Conservation (phyloP, 2,888 invertebrate genomes). For the Apocheima hispidaria region DNA sequence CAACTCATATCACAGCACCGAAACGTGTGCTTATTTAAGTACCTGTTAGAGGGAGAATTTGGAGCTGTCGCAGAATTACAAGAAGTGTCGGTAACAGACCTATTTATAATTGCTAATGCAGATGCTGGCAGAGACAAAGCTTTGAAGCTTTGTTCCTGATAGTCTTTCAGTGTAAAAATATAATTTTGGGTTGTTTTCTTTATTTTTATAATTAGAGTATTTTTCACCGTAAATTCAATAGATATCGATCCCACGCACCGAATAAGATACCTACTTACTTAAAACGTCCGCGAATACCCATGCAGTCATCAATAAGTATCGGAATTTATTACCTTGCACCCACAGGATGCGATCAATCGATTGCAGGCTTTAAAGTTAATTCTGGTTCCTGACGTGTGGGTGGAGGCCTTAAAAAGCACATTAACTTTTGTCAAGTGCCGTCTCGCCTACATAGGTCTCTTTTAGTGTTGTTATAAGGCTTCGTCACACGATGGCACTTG, state of each 20-base stretch:
- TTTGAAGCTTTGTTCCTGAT: no score
- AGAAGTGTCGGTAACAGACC: no score
- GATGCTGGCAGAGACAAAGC: no score
- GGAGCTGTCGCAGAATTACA: no score
- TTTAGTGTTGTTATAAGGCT: conserved; percentile 29
- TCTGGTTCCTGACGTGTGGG: conserved; percentile 38
- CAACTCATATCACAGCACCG: no score
- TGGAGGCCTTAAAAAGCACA: conserved; percentile 46
- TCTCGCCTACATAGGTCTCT: conserved; percentile 39
- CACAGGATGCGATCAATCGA: conserved; percentile 40
- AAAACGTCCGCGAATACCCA: conserved; percentile 53
- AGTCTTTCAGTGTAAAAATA: no score
- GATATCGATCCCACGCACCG: conserved; percentile 7
- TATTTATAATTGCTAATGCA: no score
- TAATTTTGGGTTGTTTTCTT: no score
- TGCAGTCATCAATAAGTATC: conserved; percentile 53
- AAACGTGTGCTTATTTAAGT: no score
- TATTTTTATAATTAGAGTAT: no score
- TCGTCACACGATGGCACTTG: neutral
- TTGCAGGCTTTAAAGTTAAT: conserved; percentile 56
- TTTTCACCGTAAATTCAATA: neutral
- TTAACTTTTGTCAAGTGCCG: conserved; percentile 52
- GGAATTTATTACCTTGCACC: conserved; percentile 53
- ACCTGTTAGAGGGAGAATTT: no score
- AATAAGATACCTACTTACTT: neutral